phyloP scores from a whole-genome alignment of 2,113 vertebrate species.

The Etia nguti region DNA sequence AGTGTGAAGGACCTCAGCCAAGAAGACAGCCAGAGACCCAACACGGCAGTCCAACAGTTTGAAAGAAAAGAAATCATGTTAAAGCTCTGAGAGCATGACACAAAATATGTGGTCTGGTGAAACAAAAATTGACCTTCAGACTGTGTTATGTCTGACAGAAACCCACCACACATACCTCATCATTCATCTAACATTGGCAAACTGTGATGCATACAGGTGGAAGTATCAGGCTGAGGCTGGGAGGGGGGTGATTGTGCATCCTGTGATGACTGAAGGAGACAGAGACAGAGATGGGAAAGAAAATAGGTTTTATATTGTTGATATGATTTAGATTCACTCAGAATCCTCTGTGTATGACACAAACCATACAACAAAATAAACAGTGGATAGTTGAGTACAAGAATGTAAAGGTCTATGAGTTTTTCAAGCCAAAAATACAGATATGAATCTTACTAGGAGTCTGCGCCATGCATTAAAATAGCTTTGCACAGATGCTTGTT shows the following conservation, averaged over 20 bases:
- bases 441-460: neutral
- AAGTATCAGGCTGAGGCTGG: neutral
- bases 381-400: neutral
- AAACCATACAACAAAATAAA: neutral
- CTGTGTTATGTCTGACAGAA: conserved; percentile 7
- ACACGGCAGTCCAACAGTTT: neutral
- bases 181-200: conserved; percentile 23
- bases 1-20: conserved; percentile 14
- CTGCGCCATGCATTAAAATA: neutral
- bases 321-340: neutral
- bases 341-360: neutral
- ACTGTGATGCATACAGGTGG: conserved; percentile 23
- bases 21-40: neutral
- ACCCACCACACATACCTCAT: conserved; percentile 2
- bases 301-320: neutral
- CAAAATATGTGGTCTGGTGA: conserved; percentile 10
- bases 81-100: conserved; percentile 13
- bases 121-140: conserved; percentile 50
- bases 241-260: neutral
- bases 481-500: neutral
- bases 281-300: neutral
- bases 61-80: neutral
- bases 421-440: neutral
- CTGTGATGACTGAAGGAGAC: neutral
- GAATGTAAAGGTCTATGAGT: neutral